Evolutionary conservation across 1,140 invertebrate genomes (phyloP).

Genomic region (Drosophila setifemur): DNA sequence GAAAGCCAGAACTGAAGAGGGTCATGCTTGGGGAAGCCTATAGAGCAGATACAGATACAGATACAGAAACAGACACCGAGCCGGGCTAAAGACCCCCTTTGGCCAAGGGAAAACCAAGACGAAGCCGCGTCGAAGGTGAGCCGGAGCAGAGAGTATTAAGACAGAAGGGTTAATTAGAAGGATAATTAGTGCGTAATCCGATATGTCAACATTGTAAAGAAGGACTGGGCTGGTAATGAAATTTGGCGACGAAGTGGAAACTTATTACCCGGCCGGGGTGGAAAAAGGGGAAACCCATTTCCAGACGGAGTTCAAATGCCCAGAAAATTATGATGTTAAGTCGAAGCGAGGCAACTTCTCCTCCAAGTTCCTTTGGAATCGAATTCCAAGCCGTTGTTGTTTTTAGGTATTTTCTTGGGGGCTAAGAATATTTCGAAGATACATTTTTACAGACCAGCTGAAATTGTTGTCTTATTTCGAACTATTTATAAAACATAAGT

Average conservation of each 20-base stretch:
- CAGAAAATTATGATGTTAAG: conserved; percentile 70
- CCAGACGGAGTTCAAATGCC: conserved; percentile 31
- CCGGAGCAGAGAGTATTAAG: conserved; percentile 45
- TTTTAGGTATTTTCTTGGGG: not conserved
- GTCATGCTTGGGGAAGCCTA: conserved; percentile 63
- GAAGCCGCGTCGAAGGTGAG: conserved; percentile 36
- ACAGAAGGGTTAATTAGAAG: conserved; percentile 79
- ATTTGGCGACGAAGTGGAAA: conserved; percentile 59
- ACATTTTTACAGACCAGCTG: too few species aligned
- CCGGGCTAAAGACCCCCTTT: conserved; percentile 1
- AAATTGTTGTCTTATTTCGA: too few species aligned
- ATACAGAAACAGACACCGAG: conserved; percentile 20
- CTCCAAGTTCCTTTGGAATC: not conserved
- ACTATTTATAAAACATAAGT: too few species aligned
- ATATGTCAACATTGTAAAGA: conserved; percentile 68
- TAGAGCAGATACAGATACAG: conserved; percentile 1
- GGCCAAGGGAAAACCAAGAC: conserved; percentile 37
- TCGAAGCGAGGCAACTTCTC: not conserved
- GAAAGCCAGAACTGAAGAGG: conserved; percentile 39
- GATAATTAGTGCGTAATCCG: conserved; percentile 81
- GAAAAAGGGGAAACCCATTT: not conserved
- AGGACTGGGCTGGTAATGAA: conserved; percentile 50
- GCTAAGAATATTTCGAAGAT: too few species aligned
- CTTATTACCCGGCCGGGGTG: conserved; percentile 31
- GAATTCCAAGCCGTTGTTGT: not conserved